Conservation (phyloP, 2,113 vertebrate genomes). For the Scortum barcoo region DNA sequence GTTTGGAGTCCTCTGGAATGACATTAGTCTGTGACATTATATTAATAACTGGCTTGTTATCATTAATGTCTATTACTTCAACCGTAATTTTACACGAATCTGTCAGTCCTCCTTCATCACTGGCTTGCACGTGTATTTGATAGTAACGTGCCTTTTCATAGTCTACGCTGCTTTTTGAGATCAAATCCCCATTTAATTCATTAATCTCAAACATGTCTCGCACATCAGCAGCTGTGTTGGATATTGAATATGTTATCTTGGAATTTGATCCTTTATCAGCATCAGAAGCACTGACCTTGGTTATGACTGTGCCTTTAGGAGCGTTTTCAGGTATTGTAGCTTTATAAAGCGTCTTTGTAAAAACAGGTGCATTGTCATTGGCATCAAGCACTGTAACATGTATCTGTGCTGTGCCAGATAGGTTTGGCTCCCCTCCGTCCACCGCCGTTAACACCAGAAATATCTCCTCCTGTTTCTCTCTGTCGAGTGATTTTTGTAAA, state of each 20-base stretch:
- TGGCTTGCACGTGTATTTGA: constrained; percentile 76
- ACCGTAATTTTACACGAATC: constrained; percentile 73
- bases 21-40: constrained; percentile 57
- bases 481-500: constrained; percentile 65
- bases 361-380: constrained; percentile 78
- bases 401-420: constrained; percentile 8
- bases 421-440: constrained; percentile 52
- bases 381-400: background rate
- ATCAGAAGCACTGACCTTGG: constrained; percentile 74
- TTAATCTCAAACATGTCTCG: constrained; percentile 64
- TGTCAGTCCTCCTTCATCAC: constrained; percentile 77
- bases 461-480: constrained; percentile 53
- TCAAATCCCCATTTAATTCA: constrained; percentile 67
- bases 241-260: constrained; percentile 73
- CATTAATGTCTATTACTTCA: constrained; percentile 62
- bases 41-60: constrained; percentile 60
- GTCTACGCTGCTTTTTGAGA: constrained; percentile 66
- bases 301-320: constrained; percentile 57
- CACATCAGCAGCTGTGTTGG: constrained; percentile 28
- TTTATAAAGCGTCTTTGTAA: constrained; percentile 66
- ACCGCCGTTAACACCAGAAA: constrained; percentile 63
- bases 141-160: constrained; percentile 72
- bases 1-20: constrained; percentile 37
- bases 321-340: constrained; percentile 74
- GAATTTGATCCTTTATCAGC: constrained; percentile 72